Conservation (phyloP, 2,113 vertebrate genomes). For the Origma solitaria region DNA sequence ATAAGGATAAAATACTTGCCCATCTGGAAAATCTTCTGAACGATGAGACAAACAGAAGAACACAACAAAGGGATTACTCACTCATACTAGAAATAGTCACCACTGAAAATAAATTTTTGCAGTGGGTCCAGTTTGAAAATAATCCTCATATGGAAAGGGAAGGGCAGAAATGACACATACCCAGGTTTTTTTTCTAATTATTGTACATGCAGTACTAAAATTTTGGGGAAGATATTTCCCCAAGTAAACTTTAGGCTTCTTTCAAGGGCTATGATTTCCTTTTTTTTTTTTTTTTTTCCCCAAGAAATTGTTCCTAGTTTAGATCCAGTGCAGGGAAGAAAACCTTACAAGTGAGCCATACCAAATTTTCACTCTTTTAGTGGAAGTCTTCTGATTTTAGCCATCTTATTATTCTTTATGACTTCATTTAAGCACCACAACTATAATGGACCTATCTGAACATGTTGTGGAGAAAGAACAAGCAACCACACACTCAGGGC, state of each 20-base stretch:
- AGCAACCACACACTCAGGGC: not conserved
- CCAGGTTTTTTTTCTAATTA: not conserved
- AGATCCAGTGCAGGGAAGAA: not conserved
- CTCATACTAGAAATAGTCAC: not conserved
- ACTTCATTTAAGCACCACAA: not conserved
- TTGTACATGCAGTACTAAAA: not conserved
- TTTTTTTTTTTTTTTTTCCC: too few species aligned
- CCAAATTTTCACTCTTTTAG: not conserved
- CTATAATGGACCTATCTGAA: not conserved
- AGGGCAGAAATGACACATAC: not conserved
- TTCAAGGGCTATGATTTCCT: not conserved
- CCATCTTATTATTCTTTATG: not conserved
- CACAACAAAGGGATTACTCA: conserved; percentile 11
- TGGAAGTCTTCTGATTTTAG: not conserved
- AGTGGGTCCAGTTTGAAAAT: not conserved
- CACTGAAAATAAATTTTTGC: not conserved
- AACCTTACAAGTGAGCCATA: not conserved
- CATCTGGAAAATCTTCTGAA: not conserved
- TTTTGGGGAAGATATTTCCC: not conserved
- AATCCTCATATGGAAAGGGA: not conserved
- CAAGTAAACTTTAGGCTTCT: not conserved
- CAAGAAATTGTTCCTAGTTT: not conserved
- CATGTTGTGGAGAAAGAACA: not conserved
- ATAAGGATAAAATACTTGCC: not conserved
- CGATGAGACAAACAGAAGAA: not conserved